Base-by-base conservation (phyloP, 1,140 invertebrate species). In the Vanessa tameamea region DNA sequence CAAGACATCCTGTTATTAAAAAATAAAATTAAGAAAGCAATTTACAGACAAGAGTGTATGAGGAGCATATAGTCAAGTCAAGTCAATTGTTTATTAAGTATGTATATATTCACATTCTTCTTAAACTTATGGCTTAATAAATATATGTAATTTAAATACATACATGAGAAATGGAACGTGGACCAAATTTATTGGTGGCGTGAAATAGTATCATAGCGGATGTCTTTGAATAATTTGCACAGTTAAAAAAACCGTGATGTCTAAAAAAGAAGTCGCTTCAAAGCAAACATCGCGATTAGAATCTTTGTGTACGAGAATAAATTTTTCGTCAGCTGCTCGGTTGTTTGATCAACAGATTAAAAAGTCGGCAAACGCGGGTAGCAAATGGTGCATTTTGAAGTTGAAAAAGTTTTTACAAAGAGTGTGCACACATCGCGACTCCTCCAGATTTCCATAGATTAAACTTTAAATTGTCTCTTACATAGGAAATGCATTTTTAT, bases 321-420 rank as follows among this genome's bases (percentile, higher is more conserved):
- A 88, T 87, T 87, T 87, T 83, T 88, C 86, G 81, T 82, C 87
- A 86, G 81, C 81, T 87, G 78, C 67, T 72, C 76, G 78, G 66
- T 80, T 87, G 83, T 89, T 89, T 88, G 87, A 89, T 89, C 82
- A 83, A 86, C 80, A 87, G 87, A 89, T 89, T 88, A 89, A 85
- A 87, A 88, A 82, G 78, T 83, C 82, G 79, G 75, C 78, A 79
- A 79, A 77, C 70, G 84, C 77, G 72, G 50, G 70, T 64, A 81
- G 80, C 78, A 83, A 89, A 88, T 86, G 84, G 81, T 83, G 82
- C 85, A 85, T 82, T 84, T 81, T 78, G 82, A 70, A 77, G 75
- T 72, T 72, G 68, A 61, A 64, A 70, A 81, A 69, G 67, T 81
- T 81, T 81, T 77, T 70, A 64, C 68, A 73, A 73, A 76, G 69